Conservation (phyloP, 35 echinoderm and acorn worm genomes). For the Anneissia japonica region DNA sequence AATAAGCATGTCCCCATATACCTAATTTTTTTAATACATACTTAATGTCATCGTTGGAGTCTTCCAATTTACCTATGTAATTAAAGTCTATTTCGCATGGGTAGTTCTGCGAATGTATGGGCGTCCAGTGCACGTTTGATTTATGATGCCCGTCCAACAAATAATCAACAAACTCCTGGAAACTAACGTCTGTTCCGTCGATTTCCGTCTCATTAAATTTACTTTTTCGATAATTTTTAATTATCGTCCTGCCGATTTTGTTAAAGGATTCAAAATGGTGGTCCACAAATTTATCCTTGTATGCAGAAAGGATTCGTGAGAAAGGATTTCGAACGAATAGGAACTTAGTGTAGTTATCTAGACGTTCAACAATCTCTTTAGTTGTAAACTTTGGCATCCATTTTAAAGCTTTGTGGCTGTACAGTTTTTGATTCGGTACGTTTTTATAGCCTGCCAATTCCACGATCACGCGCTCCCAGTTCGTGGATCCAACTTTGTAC, state of each 20-base stretch:
- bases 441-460: constrained; percentile 69
- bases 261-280: constrained; percentile 60
- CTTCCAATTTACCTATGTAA: constrained; percentile 75
- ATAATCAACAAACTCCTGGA: constrained; percentile 75
- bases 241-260: constrained; percentile 47
- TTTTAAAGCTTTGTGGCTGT: constrained; percentile 61
- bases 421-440: constrained; percentile 75
- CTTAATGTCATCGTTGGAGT: constrained; percentile 55
- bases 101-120: constrained; percentile 62
- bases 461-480: constrained; percentile 87
- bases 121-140: constrained; percentile 78
- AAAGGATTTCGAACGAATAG: constrained; percentile 85
- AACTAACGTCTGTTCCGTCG: constrained; percentile 48
- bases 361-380: constrained; percentile 15
- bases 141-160: constrained; percentile 42
- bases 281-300: constrained; percentile 96
- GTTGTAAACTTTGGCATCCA: constrained; percentile 63
- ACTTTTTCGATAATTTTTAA: constrained; percentile 34
- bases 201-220: background rate
- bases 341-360: constrained; percentile 77
- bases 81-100: constrained; percentile 73
- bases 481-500: constrained; percentile 87
- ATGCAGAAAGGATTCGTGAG: constrained; percentile 74
- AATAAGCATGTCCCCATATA: constrained; percentile 27
- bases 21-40: constrained; percentile 59